phyloP scores from a whole-genome alignment of 2,113 vertebrate genomes.

The Pluvianellus socialis region DNA sequence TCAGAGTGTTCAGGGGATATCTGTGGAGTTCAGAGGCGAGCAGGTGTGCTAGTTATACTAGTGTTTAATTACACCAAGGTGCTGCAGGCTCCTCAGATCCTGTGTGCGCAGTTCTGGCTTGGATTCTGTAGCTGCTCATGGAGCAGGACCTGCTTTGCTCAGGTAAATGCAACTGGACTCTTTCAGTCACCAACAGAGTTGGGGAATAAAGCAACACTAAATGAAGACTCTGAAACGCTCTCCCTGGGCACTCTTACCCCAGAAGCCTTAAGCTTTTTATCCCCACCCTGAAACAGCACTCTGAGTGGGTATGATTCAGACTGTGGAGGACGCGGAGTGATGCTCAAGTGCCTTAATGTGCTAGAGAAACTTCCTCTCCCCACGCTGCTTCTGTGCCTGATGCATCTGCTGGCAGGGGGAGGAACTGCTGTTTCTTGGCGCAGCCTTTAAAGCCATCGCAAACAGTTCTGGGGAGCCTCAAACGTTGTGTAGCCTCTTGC shows the following conservation, averaged over 20 bases:
- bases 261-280: constrained; percentile 42
- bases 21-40: neutral
- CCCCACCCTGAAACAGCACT: neutral
- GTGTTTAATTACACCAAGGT: neutral
- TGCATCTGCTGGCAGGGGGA: neutral
- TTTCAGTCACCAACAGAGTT: neutral
- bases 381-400: neutral
- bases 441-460: neutral
- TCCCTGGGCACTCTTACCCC: neutral
- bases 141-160: constrained; percentile 7
- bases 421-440: neutral
- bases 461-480: neutral
- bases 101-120: neutral
- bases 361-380: neutral
- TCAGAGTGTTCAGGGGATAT: neutral
- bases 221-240: neutral
- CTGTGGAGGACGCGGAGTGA: neutral
- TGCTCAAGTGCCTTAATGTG: constrained; percentile 57
- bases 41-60: neutral
- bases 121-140: neutral
- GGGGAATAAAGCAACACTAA: neutral
- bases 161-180: neutral
- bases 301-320: neutral
- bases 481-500: neutral
- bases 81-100: neutral